A percentile compares a stretch with the other conserved stretches of the same genome.
Conservation (phyloP, 2,888 invertebrate species). For the Aleiodes testaceus region DNA sequence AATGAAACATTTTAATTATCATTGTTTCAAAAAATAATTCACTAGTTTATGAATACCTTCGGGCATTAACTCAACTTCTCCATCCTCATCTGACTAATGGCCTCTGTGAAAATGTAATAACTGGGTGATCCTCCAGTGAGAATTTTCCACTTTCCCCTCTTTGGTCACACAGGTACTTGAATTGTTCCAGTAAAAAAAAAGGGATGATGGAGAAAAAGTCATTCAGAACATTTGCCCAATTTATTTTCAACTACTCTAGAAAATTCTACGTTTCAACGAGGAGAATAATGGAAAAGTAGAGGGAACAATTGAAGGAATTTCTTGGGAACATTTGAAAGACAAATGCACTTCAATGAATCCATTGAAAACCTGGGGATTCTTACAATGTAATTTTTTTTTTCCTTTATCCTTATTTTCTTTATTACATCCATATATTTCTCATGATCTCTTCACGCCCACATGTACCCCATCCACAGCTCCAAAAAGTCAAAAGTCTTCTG, state of each 20-base stretch:
- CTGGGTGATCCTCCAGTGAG: conserved; percentile 12
- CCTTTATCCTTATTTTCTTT: neutral
- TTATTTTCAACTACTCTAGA: no score
- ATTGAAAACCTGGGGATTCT: conserved; percentile 27
- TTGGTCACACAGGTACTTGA: conserved; percentile 6
- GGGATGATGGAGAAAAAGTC: neutral
- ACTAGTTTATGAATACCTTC: neutral
- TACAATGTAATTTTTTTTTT: conserved; percentile 13
- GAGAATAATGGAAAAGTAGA: neutral
- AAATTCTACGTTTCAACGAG: neutral
- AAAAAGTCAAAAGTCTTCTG: conserved; percentile 3
- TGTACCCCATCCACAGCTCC: neutral
- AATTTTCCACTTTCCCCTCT: neutral
- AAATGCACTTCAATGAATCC: conserved; percentile 24
- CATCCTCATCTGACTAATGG: conserved; percentile 30
- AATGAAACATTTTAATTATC: conserved; percentile 67
- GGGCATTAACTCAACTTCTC: conserved; percentile 8
- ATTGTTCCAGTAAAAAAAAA: neutral
- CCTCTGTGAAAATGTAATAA: conserved; percentile 26
- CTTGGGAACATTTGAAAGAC: conserved; percentile 22
- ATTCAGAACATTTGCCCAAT: no score
- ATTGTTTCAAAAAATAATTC: conserved; percentile 23
- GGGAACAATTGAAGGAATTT: no score
- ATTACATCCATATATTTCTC: neutral
- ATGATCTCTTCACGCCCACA: neutral